These are phyloP conservation scores for Watsonalla binaria DNA, from an alignment of 2,888 invertebrate species.

Conservation along the genomic window DNA sequence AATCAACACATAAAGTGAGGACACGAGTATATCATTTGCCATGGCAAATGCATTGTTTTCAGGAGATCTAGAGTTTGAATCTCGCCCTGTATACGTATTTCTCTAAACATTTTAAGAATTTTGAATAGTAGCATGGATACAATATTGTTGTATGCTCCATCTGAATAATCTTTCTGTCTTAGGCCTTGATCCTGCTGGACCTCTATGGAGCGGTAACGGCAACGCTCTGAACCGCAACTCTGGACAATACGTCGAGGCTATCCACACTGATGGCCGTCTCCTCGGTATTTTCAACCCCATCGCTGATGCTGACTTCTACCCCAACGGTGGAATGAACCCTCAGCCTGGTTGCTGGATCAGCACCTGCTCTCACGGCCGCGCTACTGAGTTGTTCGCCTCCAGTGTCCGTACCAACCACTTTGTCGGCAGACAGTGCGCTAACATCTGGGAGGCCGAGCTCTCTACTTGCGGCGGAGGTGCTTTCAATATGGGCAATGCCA, in stretches of 20 bases:
- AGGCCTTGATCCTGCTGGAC: slow-evolving; percentile 59
- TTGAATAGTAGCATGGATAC: not conserved
- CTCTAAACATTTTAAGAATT: not conserved
- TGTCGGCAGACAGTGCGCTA: slow-evolving; percentile 36
- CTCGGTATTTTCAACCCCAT: slow-evolving; percentile 42
- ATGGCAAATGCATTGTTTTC: too few relatives aligned
- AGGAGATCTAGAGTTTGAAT: too few relatives aligned
- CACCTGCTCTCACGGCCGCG: slow-evolving; percentile 50
- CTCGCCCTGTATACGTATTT: not conserved
- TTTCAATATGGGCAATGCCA: slow-evolving; percentile 43
- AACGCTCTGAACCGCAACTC: slow-evolving; percentile 31
- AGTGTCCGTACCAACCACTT: slow-evolving; percentile 43
- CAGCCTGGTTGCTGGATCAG: slow-evolving; percentile 51
- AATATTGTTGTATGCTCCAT: too few relatives aligned
- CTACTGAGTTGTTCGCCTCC: slow-evolving; percentile 41
- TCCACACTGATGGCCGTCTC: slow-evolving; percentile 50
- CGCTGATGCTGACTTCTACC: slow-evolving; percentile 49
- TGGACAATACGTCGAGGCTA: slow-evolving; percentile 49
- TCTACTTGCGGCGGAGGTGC: slow-evolving; percentile 28
- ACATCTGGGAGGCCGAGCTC: slow-evolving; percentile 28
- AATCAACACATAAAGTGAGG: too few relatives aligned
- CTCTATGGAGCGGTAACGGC: slow-evolving; percentile 35
- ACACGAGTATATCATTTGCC: too few relatives aligned
- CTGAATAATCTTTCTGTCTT: not conserved
- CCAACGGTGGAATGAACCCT: slow-evolving; percentile 48